Conservation (phyloP, 2,888 invertebrate species). For the Coremacera marginata region DNA sequence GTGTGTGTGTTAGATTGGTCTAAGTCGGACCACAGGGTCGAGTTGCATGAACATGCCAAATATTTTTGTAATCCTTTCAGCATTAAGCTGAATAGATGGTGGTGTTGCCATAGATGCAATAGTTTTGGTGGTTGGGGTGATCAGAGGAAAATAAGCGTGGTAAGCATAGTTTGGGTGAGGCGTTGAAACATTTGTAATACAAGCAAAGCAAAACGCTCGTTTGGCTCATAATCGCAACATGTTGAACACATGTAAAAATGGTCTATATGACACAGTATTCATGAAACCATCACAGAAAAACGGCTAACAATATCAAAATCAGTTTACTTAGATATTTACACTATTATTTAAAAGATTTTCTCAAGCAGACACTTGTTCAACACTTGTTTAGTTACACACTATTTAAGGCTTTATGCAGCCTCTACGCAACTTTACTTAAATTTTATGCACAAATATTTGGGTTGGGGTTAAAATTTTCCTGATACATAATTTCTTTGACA, state of each 20-base stretch:
- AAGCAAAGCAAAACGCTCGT: not conserved
- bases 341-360: too few species aligned
- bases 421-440: too few species aligned
- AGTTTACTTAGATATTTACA: too few species aligned
- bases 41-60: not conserved
- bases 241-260: conserved; percentile 1
- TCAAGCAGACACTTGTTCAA: too few species aligned
- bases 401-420: too few species aligned
- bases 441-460: too few species aligned
- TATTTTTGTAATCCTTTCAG: conserved; percentile 4
- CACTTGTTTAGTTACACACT: too few species aligned
- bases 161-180: not conserved
- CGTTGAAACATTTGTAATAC: not conserved
- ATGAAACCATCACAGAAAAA: too few species aligned
- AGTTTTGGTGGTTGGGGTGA: not conserved
- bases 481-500: too few species aligned
- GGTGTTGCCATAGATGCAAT: not conserved
- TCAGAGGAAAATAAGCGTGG: not conserved
- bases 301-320: too few species aligned
- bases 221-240: not conserved
- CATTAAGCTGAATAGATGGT: not conserved
- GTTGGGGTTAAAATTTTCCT: too few species aligned
- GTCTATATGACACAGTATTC: too few species aligned
- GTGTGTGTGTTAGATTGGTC: not conserved
- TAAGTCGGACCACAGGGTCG: not conserved